Evolutionary conservation across 2,113 vertebrate species (phyloP), one percentile per base, ranked within the genome.

Genomic region (Hirundichthys speculiger): DNA sequence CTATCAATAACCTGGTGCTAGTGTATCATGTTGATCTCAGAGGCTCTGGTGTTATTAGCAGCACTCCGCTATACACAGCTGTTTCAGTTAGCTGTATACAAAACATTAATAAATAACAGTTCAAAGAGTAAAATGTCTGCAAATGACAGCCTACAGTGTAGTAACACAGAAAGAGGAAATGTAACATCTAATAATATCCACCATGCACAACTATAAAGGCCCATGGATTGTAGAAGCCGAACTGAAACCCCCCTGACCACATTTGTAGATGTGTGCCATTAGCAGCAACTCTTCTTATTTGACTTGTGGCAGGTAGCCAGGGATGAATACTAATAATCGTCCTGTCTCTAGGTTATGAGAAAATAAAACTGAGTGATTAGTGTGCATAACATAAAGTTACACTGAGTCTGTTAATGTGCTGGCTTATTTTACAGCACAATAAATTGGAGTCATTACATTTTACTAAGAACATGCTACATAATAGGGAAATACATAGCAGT

Each of bases 211-310:
- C 7, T 34, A 34, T 34, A 34, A 6, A 34, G 6, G 11, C 6
- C 30, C 24, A 43, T 4, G 6, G 13, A 49, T 10, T 40, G 34
- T 13, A 34, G 63, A 69, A 16, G 27, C n/a, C 47, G 27, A 51
- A 18, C 24, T 50, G 30, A 68, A 72, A 79, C 51, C 47, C 9
- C 62, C 18, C 41, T 4, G 58, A 46, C 2, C 25, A 65, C 63
- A 76, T 73, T 79, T 69, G 42, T 16, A 57, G 1, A 10, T 19
- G 40, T 51, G 10, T 52, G 19, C 11, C 1, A 21, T 57, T 3
- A 20, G 8, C 25, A 21, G 2, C 3, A 56, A 46, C 39, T 13
- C 22, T 13, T 57, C 30, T 5, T 14, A 18, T 42, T 27, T 27
- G 14, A 43, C 62, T 18, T 22, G 11, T 21, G 34, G 8, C n/a